Base-by-base conservation (phyloP, 2,797 vertebrate genomes). In the Chromis chromis region DNA sequence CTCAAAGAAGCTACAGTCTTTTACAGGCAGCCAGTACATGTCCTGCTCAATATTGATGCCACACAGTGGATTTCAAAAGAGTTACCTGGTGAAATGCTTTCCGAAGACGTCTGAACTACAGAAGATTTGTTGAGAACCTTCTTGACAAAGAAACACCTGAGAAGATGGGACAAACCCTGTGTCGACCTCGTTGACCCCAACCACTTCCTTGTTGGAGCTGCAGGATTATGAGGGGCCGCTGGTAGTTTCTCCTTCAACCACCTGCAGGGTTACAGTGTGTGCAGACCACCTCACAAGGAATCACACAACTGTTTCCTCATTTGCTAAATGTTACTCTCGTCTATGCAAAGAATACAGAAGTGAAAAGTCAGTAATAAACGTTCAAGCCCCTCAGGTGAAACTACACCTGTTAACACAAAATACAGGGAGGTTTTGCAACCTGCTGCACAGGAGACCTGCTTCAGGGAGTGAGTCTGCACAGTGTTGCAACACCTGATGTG, bases 141-240 rank as follows among this genome's bases (percentile, higher is more conserved):
- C 28, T 60, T 24, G 58, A 61, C 44, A 22, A 57, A 24, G 39
- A 42, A 11, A 19, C 22, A 33, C 8, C 3, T 11, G 0, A 0
- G 3, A 53, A 27, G 28, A 70, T 46, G 2, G 12, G 65, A 46
- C 58, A 22, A 8, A 19, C 25, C 6, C 11, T 7, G 2, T 31
- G 17, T 55, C 53, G 50, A 14, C 28, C 40, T 0, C 33, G 24
- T 48, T 16, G 49, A 58, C 1, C 40, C 31, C 70, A 31, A 5
- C 19, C 16, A 19, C 63, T 69, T 64, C 19, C 5, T 52, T 50
- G 22, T 60, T 64, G 68, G 56, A 79, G 54, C 58, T 53, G 55
- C 74, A 68, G 24, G 65, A 67, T 60, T 52, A 42, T 53, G 65
- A 60, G 46, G 44, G 21, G 60, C 81, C 59, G 24, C 17, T 70